Evolutionary conservation across 2,888 invertebrate species (phyloP).

Genomic region (Mimas tiliae): DNA sequence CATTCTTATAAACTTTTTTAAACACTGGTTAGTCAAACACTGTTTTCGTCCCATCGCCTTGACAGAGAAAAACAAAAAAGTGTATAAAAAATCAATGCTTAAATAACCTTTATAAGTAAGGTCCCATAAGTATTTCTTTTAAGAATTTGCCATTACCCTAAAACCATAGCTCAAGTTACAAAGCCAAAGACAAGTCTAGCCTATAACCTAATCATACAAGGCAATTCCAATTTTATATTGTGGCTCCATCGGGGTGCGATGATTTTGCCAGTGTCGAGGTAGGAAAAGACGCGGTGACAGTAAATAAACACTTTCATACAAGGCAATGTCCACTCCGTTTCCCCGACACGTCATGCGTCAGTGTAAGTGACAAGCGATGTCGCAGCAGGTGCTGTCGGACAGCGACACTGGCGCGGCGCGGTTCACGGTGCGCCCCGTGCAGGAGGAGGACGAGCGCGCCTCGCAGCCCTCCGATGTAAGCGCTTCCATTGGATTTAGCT

Average conservation of each 20-base stretch:
- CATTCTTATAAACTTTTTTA: no score
- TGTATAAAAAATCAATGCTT: no score
- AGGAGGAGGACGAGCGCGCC: conserved; percentile 87
- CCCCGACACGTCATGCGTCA: background rate
- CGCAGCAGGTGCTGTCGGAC: conserved; percentile 80
- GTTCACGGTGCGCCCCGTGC: conserved; percentile 88
- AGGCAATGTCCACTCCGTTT: background rate
- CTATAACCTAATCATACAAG: no score
- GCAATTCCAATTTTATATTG: no score
- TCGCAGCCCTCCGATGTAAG: conserved; percentile 82
- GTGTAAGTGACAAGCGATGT: conserved; percentile 29
- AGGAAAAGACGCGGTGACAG: no score
- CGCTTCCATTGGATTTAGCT: conserved; percentile 40
- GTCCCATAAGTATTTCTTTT: background rate
- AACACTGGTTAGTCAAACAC: no score
- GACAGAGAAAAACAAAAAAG: no score
- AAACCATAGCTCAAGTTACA: background rate
- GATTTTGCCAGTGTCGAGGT: no score
- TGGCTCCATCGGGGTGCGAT: no score
- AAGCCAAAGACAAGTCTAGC: background rate
- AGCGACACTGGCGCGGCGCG: conserved; percentile 82
- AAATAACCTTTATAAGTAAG: background rate
- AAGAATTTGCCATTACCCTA: background rate
- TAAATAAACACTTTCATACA: no score
- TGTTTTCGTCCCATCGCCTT: no score